Percentiles rank a stretch among this genome's conserved stretches.
Conservation (phyloP, 2,797 vertebrate species). For the Rhodeus uyekii region DNA sequence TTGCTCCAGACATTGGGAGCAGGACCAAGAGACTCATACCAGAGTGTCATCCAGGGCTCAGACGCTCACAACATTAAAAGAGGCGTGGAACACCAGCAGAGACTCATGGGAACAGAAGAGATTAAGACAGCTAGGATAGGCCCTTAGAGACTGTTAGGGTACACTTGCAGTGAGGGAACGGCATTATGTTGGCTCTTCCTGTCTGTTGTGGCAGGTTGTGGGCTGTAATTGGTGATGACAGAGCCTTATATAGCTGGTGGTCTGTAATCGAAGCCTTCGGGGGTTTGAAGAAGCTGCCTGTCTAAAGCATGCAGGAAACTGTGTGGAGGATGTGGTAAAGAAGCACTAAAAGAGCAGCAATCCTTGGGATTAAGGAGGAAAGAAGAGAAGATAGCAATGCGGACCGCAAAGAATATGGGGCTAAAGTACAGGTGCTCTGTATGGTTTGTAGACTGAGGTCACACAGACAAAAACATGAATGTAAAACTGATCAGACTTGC, state of each 20-base stretch:
- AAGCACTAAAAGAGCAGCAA: constrained; percentile 39
- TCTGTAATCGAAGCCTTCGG: constrained; percentile 60
- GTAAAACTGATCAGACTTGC: neutral
- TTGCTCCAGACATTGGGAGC: constrained; percentile 65
- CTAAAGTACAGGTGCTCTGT: constrained; percentile 1
- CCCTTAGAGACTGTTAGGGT: constrained; percentile 8
- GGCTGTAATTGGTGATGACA: constrained; percentile 65
- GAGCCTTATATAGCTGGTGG: constrained; percentile 52
- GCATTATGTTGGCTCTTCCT: constrained; percentile 5
- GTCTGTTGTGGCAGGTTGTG: constrained; percentile 44
- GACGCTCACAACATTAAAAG: constrained; percentile 55
- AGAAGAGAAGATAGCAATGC: constrained; percentile 17
- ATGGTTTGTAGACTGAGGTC: neutral
- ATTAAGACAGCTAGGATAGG: constrained; percentile 11
- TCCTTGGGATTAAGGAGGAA: constrained; percentile 45
- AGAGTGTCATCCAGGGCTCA: constrained; percentile 57
- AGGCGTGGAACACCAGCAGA: constrained; percentile 18
- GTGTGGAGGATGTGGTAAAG: constrained; percentile 31
- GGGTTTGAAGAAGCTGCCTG: constrained; percentile 63
- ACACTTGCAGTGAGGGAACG: constrained; percentile 20
- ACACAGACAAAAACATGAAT: neutral
- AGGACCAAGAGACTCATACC: constrained; percentile 57
- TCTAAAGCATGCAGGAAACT: constrained; percentile 55
- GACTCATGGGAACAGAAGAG: constrained; percentile 14
- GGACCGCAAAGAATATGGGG: neutral